Evolutionary conservation across 2,113 vertebrate genomes (phyloP).

Genomic region (Speoplatyrhinus poulsoni): DNA sequence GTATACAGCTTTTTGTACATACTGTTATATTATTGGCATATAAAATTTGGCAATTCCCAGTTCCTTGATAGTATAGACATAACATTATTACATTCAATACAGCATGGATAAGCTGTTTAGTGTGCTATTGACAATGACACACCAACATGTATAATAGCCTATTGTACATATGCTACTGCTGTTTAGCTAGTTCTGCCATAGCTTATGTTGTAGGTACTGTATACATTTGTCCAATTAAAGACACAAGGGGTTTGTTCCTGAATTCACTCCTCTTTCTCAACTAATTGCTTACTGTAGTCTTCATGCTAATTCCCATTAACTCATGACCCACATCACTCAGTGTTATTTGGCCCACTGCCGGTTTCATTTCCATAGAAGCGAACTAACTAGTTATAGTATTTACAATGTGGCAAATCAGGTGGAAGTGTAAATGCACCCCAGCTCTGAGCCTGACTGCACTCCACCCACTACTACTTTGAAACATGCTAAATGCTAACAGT

Average conservation of each 20-base stretch:
- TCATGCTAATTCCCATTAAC: conserved; percentile 36
- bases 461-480: too few species aligned
- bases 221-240: too few species aligned
- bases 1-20: too few species aligned
- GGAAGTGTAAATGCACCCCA: too few species aligned
- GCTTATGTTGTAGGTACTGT: background rate
- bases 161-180: background rate
- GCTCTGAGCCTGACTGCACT: too few species aligned
- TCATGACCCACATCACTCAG: conserved; percentile 44
- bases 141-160: too few species aligned
- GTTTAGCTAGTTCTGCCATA: background rate
- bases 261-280: conserved; percentile 2
- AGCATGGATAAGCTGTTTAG: background rate
- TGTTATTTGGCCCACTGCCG: conserved; percentile 60
- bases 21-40: too few species aligned
- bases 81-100: background rate
- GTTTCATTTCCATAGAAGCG: conserved; percentile 75
- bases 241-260: too few species aligned
- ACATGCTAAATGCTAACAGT: too few species aligned
- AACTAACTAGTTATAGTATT: conserved; percentile 24
- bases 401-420: too few species aligned
- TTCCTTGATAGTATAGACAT: background rate
- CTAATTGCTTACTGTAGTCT: conserved; percentile 31
- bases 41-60: too few species aligned
- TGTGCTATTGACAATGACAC: background rate